Evolutionary conservation across 2,888 invertebrate species (phyloP).

Genomic region (Dasysyrphus tricinctus): DNA sequence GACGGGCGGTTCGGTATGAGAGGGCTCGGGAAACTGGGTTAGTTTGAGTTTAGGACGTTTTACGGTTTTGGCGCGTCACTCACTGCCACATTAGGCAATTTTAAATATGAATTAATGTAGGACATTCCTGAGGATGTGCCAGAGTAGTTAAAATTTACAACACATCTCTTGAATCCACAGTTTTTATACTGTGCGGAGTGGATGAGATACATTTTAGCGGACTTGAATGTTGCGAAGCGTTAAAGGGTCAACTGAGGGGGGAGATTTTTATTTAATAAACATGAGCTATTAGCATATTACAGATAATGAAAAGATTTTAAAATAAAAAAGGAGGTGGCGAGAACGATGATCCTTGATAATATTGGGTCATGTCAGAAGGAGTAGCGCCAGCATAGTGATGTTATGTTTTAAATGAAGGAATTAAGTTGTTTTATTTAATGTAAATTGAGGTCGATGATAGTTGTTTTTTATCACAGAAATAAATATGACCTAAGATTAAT

Average conservation of each 20-base stretch:
- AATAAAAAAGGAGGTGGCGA: background rate
- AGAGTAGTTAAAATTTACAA: conserved; percentile 24
- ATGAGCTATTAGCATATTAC: conserved; percentile 23
- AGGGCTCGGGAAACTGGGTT: conserved; percentile 55
- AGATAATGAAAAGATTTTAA: background rate
- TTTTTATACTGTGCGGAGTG: background rate
- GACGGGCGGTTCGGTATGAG: background rate
- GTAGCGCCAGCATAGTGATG: background rate
- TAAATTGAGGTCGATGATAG: background rate
- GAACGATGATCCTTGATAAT: conserved; percentile 11
- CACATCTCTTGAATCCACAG: conserved; percentile 11
- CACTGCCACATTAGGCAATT: conserved; percentile 73
- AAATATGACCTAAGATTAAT: no score
- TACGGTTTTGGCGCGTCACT: conserved; percentile 68
- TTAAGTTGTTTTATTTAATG: background rate
- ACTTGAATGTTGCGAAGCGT: conserved; percentile 22
- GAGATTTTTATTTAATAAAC: conserved; percentile 44
- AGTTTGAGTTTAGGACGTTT: conserved; percentile 60
- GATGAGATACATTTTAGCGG: background rate
- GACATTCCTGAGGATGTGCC: conserved; percentile 36
- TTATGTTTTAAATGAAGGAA: conserved; percentile 5
- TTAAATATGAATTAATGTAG: conserved; percentile 68
- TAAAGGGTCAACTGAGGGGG: conserved; percentile 33
- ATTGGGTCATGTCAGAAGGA: conserved; percentile 25
- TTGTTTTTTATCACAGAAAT: background rate